A percentile compares a stretch with the other conserved stretches of the same genome.
These are phyloP conservation scores for Chaunax sp. DNA, from an alignment of 2,797 vertebrate species.

Conservation along the genomic window DNA sequence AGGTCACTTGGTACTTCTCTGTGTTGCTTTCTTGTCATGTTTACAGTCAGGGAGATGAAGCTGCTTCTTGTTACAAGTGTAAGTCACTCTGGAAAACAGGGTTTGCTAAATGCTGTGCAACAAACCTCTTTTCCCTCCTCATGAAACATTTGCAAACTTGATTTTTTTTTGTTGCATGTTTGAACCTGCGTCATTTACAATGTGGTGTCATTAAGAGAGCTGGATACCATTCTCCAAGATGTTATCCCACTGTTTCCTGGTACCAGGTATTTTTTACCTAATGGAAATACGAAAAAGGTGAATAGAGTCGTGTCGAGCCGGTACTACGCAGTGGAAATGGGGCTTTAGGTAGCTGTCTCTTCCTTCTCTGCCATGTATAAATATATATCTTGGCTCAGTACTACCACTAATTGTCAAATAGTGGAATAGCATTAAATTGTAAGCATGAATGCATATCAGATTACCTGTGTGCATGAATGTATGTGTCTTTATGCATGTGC, in stretches of 20 bases:
- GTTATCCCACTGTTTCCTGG: background rate
- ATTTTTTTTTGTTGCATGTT: too few species aligned
- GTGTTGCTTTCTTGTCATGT: background rate
- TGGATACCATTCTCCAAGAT: background rate
- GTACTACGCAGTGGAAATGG: too few species aligned
- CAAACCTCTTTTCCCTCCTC: background rate
- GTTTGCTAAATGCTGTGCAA: background rate
- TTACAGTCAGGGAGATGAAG: slow-evolving; percentile 4
- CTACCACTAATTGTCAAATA: background rate
- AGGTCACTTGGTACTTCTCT: background rate
- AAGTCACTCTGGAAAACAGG: background rate
- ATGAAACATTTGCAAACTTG: background rate
- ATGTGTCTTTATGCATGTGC: background rate
- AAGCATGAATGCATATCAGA: too few species aligned
- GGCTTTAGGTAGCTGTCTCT: too few species aligned
- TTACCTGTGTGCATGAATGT: background rate
- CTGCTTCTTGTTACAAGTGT: background rate
- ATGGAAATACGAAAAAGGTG: too few species aligned
- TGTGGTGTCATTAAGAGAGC: background rate
- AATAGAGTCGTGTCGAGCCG: too few species aligned
- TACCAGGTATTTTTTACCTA: too few species aligned
- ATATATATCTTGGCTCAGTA: background rate
- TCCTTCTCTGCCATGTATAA: background rate
- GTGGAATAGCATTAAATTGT: too few species aligned
- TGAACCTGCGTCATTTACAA: too few species aligned